A percentile compares a stretch with the other conserved stretches of the same genome.
These are phyloP conservation scores for Anguilla anguilla DNA, from an alignment of 2,797 vertebrate species.

Conservation along the genomic window DNA sequence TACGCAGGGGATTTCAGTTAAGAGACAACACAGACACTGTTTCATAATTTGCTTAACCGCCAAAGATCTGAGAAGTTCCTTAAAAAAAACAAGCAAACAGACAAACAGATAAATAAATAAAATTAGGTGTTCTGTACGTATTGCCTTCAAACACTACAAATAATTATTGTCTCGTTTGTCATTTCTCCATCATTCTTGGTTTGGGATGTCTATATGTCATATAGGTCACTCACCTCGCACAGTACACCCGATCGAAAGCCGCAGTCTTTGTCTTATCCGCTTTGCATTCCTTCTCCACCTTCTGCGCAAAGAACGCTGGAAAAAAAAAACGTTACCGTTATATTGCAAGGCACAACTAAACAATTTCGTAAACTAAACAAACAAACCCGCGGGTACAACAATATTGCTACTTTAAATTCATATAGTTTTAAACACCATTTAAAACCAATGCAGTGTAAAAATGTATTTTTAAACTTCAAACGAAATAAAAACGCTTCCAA, in stretches of 20 bases:
- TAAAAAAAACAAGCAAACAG: neutral
- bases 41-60: neutral
- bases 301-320: conserved; percentile 86
- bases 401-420: too few species aligned
- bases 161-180: neutral
- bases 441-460: neutral
- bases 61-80: neutral
- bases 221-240: conserved; percentile 85
- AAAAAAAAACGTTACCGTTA: neutral
- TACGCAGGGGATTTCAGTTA: conserved; percentile 9
- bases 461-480: neutral
- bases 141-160: neutral
- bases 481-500: neutral
- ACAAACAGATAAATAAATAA: neutral
- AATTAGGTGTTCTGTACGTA: too few species aligned
- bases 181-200: neutral
- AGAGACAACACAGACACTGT: conserved; percentile 13
- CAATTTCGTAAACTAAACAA: too few species aligned
- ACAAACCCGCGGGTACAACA: too few species aligned
- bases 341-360: neutral
- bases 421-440: neutral
- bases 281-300: conserved; percentile 87
- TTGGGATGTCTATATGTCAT: neutral
- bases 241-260: conserved; percentile 84
- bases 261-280: conserved; percentile 59